Conservation (phyloP, 2,113 vertebrate genomes). For the Halichoeres trimaculatus region DNA sequence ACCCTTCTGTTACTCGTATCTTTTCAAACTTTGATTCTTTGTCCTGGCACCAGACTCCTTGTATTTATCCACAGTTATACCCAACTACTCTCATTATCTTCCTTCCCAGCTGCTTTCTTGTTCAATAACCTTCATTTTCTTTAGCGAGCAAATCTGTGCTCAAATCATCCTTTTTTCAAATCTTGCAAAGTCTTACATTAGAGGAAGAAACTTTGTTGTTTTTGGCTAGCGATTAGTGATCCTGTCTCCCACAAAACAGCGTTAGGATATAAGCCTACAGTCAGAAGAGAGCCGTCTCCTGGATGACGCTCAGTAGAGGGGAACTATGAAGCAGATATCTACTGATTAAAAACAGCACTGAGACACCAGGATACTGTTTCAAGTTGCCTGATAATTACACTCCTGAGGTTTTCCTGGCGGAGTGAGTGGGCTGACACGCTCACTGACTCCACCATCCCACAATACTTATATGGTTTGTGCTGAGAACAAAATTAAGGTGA, state of each 20-base stretch:
- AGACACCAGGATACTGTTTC: slow-evolving; percentile 67
- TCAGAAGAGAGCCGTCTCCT: slow-evolving; percentile 52
- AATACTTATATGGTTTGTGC: slow-evolving; percentile 33
- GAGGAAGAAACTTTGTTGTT: slow-evolving; percentile 42
- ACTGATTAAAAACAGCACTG: slow-evolving; percentile 76
- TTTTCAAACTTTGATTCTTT: no score
- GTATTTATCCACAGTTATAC: neutral
- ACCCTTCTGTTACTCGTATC: neutral
- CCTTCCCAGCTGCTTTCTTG: neutral
- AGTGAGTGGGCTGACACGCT: slow-evolving; percentile 69
- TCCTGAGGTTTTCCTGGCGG: slow-evolving; percentile 59
- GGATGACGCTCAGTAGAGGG: slow-evolving; percentile 69
- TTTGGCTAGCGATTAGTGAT: slow-evolving; percentile 42
- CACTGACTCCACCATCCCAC: slow-evolving; percentile 36
- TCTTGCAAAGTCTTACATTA: slow-evolving; percentile 17
- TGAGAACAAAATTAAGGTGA: slow-evolving; percentile 35
- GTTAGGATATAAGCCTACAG: slow-evolving; percentile 51
- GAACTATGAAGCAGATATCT: slow-evolving; percentile 67
- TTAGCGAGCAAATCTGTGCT: neutral
- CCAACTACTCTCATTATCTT: no score
- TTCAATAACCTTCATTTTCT: neutral
- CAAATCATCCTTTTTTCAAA: neutral
- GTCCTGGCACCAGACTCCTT: neutral
- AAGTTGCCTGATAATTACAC: slow-evolving; percentile 78
- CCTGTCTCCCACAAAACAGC: slow-evolving; percentile 34